These are phyloP conservation scores for Sus cebifrons DNA, from an alignment of 2,797 vertebrate species.

Conservation along the genomic window DNA sequence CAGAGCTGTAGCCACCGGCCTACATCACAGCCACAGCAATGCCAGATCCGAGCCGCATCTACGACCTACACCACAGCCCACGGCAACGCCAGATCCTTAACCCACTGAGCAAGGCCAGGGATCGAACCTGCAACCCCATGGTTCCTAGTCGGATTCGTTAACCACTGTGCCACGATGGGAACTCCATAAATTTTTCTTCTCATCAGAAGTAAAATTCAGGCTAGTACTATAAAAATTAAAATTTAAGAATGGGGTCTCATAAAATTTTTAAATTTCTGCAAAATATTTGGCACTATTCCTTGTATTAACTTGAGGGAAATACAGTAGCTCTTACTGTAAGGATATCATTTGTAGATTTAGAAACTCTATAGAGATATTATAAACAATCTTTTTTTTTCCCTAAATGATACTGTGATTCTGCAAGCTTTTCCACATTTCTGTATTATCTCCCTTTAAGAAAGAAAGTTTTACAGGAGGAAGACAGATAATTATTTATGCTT, in stretches of 20 bases:
- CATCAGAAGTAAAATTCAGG: not conserved
- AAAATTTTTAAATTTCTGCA: not conserved
- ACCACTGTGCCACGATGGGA: no score
- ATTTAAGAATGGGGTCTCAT: not conserved
- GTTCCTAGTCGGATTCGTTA: no score
- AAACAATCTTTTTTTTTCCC: not conserved
- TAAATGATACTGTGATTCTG: not conserved
- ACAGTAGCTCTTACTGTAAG: not conserved
- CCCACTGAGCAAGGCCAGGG: no score
- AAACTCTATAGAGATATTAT: not conserved
- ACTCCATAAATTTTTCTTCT: not conserved
- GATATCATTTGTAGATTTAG: not conserved
- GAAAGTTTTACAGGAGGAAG: not conserved
- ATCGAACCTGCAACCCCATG: no score
- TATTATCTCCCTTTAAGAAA: not conserved
- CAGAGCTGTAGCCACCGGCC: no score
- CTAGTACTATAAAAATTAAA: not conserved
- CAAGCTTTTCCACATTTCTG: not conserved
- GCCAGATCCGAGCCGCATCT: no score
- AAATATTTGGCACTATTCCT: not conserved
- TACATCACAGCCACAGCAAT: no score
- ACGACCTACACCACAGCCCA: no score
- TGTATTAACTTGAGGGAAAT: not conserved
- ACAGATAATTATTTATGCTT: not conserved
- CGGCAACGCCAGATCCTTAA: no score